These are phyloP conservation scores for Liopterus haemorrhoidalis DNA, from an alignment of 2,888 invertebrate genomes.

Conservation along the genomic window DNA sequence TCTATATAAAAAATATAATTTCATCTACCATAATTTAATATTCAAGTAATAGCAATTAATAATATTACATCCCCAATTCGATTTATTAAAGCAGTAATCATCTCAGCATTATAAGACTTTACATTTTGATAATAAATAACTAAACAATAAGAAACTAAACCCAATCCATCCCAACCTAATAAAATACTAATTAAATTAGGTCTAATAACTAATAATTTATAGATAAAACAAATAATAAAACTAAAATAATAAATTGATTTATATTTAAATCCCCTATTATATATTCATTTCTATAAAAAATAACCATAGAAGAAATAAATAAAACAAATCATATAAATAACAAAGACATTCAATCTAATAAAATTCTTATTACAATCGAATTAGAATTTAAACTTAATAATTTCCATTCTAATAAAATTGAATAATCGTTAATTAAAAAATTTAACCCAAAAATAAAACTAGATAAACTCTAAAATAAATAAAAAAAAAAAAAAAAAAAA, in stretches of 20 bases:
- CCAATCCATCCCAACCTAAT: slow-evolving; percentile 68
- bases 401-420: slow-evolving; percentile 53
- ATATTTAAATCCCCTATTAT: slow-evolving; percentile 53
- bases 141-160: slow-evolving; percentile 66
- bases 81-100: slow-evolving; percentile 66
- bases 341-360: slow-evolving; percentile 63
- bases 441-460: slow-evolving; percentile 42
- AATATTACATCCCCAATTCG: slow-evolving; percentile 67
- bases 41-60: slow-evolving; percentile 55
- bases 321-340: no score
- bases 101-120: slow-evolving; percentile 63
- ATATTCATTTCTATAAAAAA: slow-evolving; percentile 60
- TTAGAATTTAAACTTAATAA: slow-evolving; percentile 50
- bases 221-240: no score
- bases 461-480: no score
- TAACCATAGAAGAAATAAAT: no score
- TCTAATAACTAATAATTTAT: no score
- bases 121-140: slow-evolving; percentile 66
- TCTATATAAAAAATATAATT: no score
- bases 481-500: no score
- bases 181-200: slow-evolving; percentile 66
- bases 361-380: slow-evolving; percentile 50
- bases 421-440: slow-evolving; percentile 47
- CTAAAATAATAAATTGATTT: no score
- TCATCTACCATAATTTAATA: slow-evolving; percentile 61